phyloP scores from a whole-genome alignment of 2,797 vertebrate genomes.

The Silurus lanzhouensis region DNA sequence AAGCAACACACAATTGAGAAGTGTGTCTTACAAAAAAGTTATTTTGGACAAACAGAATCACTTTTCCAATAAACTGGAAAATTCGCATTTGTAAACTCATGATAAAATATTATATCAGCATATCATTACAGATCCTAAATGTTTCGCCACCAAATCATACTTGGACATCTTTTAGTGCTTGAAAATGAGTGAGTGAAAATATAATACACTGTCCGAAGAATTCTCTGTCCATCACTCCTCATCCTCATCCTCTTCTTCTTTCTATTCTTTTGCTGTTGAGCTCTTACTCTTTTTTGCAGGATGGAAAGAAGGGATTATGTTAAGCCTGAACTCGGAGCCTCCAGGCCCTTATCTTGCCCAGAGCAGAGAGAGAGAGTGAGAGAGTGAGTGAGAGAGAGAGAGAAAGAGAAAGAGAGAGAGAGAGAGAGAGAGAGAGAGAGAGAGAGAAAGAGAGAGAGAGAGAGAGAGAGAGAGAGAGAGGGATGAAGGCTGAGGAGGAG shows the following conservation, averaged over 20 bases:
- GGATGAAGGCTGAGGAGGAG: background rate
- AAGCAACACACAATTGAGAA: background rate
- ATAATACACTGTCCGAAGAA: background rate
- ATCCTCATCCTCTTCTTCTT: conserved; percentile 3
- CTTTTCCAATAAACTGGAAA: background rate
- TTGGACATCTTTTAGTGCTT: background rate
- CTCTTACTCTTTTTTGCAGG: conserved; percentile 21
- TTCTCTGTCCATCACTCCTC: background rate
- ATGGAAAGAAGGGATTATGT: conserved; percentile 38
- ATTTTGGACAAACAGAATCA: background rate
- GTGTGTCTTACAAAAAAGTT: background rate
- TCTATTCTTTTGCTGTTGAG: conserved; percentile 14
- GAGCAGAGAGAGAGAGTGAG: conserved; percentile 3
- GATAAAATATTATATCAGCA: background rate
- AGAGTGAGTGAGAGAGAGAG: background rate
- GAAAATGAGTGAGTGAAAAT: background rate
- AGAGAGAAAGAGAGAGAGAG: background rate
- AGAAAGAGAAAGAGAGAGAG: background rate
- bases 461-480: conserved; percentile 11
- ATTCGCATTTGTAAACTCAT: background rate
- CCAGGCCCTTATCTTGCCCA: conserved; percentile 27
- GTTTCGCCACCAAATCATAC: background rate
- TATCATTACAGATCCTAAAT: background rate
- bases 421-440: background rate
- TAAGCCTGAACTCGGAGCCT: conserved; percentile 36